These are phyloP conservation scores for Archivesica marissinica DNA, from an alignment of 1,140 invertebrate species.

Conservation along the genomic window DNA sequence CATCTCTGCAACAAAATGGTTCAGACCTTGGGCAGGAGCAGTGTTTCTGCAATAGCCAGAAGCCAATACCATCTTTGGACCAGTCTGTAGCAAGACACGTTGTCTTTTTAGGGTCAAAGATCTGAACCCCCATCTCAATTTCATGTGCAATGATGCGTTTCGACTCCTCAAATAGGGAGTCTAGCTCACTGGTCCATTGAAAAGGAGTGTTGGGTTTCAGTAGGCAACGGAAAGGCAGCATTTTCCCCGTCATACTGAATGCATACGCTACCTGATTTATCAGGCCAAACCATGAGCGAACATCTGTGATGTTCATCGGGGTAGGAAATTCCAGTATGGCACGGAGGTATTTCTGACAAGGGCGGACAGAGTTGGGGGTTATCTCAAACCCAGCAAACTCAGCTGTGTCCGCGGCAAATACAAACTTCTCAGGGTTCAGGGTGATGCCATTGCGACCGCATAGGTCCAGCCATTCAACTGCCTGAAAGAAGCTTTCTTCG, in stretches of 20 bases:
- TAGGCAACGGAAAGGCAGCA: slow-evolving; percentile 64
- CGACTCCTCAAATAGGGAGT: slow-evolving; percentile 62
- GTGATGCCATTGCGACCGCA: slow-evolving; percentile 72
- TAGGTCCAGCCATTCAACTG: slow-evolving; percentile 63
- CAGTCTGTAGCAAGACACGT: slow-evolving; percentile 72
- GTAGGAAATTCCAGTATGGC: slow-evolving; percentile 63
- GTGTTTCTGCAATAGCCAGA: too few species aligned
- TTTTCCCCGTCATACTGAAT: slow-evolving; percentile 61
- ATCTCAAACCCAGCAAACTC: slow-evolving; percentile 74
- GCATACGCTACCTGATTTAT: slow-evolving; percentile 56
- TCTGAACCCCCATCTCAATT: slow-evolving; percentile 67
- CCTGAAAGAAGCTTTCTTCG: slow-evolving; percentile 60
- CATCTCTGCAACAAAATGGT: slow-evolving; percentile 63
- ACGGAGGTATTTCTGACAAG: slow-evolving; percentile 46
- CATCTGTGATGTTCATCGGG: slow-evolving; percentile 67
- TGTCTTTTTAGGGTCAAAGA: slow-evolving; percentile 68
- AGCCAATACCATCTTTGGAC: slow-evolving; percentile 65
- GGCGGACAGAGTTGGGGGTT: slow-evolving; percentile 55
- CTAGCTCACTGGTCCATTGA: slow-evolving; percentile 50
- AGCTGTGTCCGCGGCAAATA: slow-evolving; percentile 61
- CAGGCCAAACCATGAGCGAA: slow-evolving; percentile 67
- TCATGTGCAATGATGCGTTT: slow-evolving; percentile 63
- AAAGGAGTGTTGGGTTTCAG: slow-evolving; percentile 65
- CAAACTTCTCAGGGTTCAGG: slow-evolving; percentile 75
- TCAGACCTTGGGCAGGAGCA: slow-evolving; percentile 53